Conservation (phyloP, 2,797 vertebrate genomes). For the Calcarius lapponicus region DNA sequence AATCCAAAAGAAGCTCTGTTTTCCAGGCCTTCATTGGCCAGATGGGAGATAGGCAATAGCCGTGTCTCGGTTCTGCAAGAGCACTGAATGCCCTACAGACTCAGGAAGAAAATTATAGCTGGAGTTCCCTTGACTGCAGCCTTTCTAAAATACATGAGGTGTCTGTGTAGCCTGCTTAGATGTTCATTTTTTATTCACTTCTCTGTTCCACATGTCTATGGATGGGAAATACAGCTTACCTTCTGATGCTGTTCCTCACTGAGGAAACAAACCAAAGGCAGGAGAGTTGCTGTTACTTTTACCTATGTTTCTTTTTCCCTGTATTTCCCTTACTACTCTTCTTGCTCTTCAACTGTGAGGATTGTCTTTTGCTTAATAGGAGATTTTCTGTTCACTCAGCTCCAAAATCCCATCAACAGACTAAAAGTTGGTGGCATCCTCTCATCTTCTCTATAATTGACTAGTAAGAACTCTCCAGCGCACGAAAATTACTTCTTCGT, state of each 20-base stretch:
- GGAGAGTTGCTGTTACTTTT: background rate
- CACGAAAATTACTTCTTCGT: background rate
- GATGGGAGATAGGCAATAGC: background rate
- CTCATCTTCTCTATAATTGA: background rate
- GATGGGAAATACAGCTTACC: background rate
- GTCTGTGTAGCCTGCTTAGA: background rate
- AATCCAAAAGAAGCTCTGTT: background rate
- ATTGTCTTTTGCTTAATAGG: background rate
- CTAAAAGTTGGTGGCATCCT: background rate
- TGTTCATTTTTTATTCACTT: background rate
- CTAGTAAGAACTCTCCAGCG: background rate
- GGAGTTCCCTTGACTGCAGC: rapidly evolving
- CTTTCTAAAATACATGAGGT: background rate
- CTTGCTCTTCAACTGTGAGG: background rate
- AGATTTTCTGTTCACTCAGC: background rate
- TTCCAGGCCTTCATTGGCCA: background rate
- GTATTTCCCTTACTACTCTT: background rate
- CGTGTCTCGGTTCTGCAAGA: background rate
- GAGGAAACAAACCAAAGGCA: background rate
- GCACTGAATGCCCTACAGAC: background rate
- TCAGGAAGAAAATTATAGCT: background rate
- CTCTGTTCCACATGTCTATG: background rate
- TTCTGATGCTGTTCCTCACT: background rate
- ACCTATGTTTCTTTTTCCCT: background rate
- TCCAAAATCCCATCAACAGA: background rate